Evolutionary conservation across 2,797 vertebrate species (phyloP).

Genomic region (Anableps anableps): DNA sequence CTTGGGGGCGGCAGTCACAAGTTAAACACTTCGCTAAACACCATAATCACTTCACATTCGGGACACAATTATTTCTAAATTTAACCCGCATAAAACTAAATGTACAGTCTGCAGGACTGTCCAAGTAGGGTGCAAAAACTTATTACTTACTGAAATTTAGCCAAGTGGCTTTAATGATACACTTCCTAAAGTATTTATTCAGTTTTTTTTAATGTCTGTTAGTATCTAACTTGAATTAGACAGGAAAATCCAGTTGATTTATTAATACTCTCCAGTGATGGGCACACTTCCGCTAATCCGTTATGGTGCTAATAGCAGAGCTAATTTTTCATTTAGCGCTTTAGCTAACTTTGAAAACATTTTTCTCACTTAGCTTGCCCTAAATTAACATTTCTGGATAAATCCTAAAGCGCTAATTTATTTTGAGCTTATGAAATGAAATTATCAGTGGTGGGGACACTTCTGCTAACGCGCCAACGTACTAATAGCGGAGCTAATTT

Average conservation of each 20-base stretch:
- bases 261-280: background rate
- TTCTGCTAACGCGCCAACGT: no score
- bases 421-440: no score
- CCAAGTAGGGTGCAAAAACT: background rate
- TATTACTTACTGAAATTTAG: background rate
- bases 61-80: slow-evolving; percentile 16
- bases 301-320: background rate
- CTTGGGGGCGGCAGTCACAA: background rate
- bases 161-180: background rate
- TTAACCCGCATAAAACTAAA: background rate
- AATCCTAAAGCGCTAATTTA: no score
- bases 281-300: no score
- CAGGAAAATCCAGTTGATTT: no score
- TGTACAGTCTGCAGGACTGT: background rate
- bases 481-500: background rate
- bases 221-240: background rate
- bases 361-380: background rate
- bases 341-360: background rate
- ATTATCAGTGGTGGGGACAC: no score
- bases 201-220: background rate
- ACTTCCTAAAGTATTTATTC: background rate
- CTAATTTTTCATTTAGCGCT: background rate
- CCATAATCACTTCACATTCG: slow-evolving; percentile 1
- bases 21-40: slow-evolving; percentile 32
- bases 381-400: background rate